phyloP scores from a whole-genome alignment of 2,888 invertebrate species.

The Watsonalla binaria region DNA sequence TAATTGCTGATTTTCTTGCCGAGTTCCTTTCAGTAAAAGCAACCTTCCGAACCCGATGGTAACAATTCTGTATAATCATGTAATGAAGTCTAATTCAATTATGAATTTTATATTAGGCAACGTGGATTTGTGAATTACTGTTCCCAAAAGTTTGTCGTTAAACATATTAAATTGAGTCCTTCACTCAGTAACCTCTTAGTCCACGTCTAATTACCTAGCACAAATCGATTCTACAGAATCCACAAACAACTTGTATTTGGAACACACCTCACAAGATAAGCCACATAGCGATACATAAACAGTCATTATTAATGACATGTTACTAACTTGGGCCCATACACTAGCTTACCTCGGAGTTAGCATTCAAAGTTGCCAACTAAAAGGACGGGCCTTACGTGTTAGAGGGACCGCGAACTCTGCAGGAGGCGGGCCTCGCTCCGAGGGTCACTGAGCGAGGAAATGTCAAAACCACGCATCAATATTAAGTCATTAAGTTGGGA shows the following conservation, averaged over 20 bases:
- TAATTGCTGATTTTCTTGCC: too few species aligned
- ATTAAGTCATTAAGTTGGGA: constrained; percentile 62
- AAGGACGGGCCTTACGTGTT: constrained; percentile 30
- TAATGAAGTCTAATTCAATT: too few species aligned
- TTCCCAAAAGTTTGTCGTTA: too few species aligned
- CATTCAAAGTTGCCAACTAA: constrained; percentile 49
- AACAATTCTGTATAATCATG: too few species aligned
- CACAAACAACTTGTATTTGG: not conserved
- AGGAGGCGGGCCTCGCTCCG: constrained; percentile 26
- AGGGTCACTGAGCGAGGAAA: constrained; percentile 60
- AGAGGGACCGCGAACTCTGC: constrained; percentile 29
- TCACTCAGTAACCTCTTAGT: too few species aligned
- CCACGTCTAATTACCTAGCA: not conserved
- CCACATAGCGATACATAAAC: constrained; percentile 5
- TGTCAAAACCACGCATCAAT: constrained; percentile 71
- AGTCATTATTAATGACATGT: constrained; percentile 39
- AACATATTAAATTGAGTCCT: too few species aligned
- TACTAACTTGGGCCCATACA: constrained; percentile 21
- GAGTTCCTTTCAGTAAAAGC: too few species aligned
- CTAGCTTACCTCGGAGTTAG: constrained; percentile 37
- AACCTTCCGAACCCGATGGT: too few species aligned
- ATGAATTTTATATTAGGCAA: too few species aligned
- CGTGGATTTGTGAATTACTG: too few species aligned
- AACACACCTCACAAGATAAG: constrained; percentile 1
- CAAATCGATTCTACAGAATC: not conserved